Evolutionary conservation across 2,113 vertebrate species (phyloP).

Genomic region (Ctenodactylus gundi): DNA sequence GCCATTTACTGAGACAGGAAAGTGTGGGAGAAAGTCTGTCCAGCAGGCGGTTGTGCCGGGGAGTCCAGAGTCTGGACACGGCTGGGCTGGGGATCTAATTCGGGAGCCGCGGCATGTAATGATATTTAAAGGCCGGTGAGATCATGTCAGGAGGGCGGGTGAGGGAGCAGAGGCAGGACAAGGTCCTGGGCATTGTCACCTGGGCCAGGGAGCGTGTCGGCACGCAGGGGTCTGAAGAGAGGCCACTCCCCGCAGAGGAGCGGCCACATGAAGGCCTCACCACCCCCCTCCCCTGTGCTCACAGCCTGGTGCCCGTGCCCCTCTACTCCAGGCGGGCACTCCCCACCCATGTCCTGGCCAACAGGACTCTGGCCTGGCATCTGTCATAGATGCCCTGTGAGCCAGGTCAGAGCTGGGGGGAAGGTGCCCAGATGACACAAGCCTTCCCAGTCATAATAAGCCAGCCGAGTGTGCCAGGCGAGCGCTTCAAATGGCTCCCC

Average conservation of each 20-base stretch:
- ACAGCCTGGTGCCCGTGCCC: neutral
- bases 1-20: conserved; percentile 28
- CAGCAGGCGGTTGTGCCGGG: neutral
- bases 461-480: too few species aligned
- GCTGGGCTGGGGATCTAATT: conserved; percentile 1
- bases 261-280: too few species aligned
- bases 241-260: neutral
- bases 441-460: neutral
- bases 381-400: neutral
- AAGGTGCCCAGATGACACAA: neutral
- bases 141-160: neutral
- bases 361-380: neutral
- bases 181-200: neutral
- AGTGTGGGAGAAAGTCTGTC: conserved; percentile 37
- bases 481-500: neutral
- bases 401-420: neutral
- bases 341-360: neutral
- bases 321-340: neutral
- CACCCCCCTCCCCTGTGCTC: too few species aligned
- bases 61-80: conserved; percentile 14
- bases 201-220: neutral
- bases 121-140: conserved; percentile 29
- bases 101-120: neutral
- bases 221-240: neutral
- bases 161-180: neutral